A percentile compares a stretch with the other conserved stretches of the same genome.
Evolutionary conservation across 2,113 vertebrate species (phyloP).

Genomic region (Pseudorectes ferrugineus): DNA sequence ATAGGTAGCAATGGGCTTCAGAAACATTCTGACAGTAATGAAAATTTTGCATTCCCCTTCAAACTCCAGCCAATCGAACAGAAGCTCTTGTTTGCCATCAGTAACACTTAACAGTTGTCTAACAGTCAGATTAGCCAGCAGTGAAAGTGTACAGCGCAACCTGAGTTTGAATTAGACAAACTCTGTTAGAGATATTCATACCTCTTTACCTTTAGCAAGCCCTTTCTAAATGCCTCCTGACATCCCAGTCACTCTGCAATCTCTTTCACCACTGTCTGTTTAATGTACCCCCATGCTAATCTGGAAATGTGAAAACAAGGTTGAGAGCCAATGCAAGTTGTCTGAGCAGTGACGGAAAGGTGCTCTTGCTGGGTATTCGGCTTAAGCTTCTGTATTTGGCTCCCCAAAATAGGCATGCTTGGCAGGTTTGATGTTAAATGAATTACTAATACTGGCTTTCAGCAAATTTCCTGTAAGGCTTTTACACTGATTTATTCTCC

Average conservation of each 20-base stretch:
- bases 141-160: not conserved
- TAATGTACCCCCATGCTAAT: not conserved
- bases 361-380: not conserved
- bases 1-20: not conserved
- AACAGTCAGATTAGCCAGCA: not conserved
- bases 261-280: not conserved
- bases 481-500: conserved; percentile 2
- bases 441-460: conserved; percentile 8
- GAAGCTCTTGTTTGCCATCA: not conserved
- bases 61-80: not conserved
- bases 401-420: not conserved
- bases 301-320: not conserved
- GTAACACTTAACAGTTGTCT: not conserved
- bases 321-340: not conserved
- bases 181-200: not conserved
- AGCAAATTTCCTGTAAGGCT: not conserved
- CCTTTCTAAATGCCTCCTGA: not conserved
- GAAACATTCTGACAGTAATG: not conserved
- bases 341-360: not conserved
- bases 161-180: not conserved
- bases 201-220: not conserved
- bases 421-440: not conserved
- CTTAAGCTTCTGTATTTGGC: not conserved
- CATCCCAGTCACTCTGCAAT: not conserved
- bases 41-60: not conserved